Conservation (phyloP, 1,140 invertebrate genomes). For the Mamestra configurata region DNA sequence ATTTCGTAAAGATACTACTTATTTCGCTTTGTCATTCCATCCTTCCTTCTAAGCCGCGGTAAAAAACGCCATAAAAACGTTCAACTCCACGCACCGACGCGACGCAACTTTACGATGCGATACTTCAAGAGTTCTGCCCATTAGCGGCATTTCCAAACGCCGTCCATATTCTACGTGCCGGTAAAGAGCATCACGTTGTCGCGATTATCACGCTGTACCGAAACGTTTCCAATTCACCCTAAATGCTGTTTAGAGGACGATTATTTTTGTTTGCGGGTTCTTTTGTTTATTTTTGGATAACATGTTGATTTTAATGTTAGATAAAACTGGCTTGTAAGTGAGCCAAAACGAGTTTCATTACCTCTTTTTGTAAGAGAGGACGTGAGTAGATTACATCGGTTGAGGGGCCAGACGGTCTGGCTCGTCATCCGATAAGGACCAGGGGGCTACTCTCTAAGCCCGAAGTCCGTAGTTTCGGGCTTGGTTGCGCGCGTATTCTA, state of each 20-base stretch:
- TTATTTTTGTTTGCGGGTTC: conserved; percentile 31
- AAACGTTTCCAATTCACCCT: conserved; percentile 40
- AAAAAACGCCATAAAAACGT: not conserved
- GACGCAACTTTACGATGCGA: conserved; percentile 16
- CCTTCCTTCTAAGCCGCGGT: not conserved
- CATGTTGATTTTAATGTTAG: too few relatives aligned
- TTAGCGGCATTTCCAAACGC: conserved; percentile 49
- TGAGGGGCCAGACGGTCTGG: too few relatives aligned
- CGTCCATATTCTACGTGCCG: conserved; percentile 63
- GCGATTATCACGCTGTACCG: conserved; percentile 53
- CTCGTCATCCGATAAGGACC: too few relatives aligned
- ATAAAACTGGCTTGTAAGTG: too few relatives aligned
- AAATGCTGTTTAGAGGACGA: conserved; percentile 35
- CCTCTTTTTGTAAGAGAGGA: too few relatives aligned
- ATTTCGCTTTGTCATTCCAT: too few relatives aligned
- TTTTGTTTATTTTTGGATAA: conserved; percentile 47
- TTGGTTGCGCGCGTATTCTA: too few relatives aligned
- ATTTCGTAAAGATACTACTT: too few relatives aligned
- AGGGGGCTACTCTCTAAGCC: too few relatives aligned
- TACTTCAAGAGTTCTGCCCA: conserved; percentile 44
- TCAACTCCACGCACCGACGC: not conserved
- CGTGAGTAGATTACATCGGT: too few relatives aligned
- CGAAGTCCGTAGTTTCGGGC: too few relatives aligned
- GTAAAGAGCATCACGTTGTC: conserved; percentile 53
- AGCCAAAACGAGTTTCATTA: too few relatives aligned